A percentile compares a stretch with the other conserved stretches of the same genome.
These are phyloP conservation scores for Catotricha subobsoleta DNA, from an alignment of 2,888 invertebrate species.

Conservation along the genomic window DNA sequence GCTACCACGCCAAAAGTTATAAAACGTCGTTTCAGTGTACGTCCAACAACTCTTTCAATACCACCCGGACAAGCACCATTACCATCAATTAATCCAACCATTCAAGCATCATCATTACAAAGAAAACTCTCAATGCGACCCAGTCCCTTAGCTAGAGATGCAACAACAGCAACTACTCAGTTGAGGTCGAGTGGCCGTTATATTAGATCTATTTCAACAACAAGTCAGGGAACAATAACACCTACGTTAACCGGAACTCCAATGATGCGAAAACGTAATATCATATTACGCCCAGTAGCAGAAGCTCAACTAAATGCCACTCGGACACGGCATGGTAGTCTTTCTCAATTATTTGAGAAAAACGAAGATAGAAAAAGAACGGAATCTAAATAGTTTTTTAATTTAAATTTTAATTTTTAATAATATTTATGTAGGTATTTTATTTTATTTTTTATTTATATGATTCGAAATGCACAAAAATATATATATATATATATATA, in stretches of 20 bases:
- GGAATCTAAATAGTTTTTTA: neutral
- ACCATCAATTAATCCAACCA: neutral
- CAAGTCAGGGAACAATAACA: neutral
- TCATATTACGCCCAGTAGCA: neutral
- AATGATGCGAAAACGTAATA: neutral
- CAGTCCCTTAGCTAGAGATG: conserved; percentile 22
- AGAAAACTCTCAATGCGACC: conserved; percentile 25
- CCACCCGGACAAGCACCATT: conserved; percentile 25
- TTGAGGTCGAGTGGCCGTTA: neutral
- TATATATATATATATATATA: neutral
- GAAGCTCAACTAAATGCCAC: neutral
- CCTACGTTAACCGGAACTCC: neutral
- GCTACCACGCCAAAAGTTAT: neutral
- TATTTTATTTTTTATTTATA: neutral
- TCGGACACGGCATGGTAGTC: neutral
- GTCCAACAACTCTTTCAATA: conserved; percentile 24
- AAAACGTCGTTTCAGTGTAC: conserved; percentile 11
- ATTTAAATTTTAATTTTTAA: neutral
- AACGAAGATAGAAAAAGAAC: neutral
- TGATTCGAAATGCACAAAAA: too few species aligned
- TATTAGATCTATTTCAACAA: conserved; percentile 1
- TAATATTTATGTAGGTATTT: neutral
- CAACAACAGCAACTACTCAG: too few species aligned
- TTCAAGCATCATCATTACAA: conserved; percentile 19
- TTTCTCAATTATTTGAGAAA: neutral